These are phyloP conservation scores for Mercenaria mercenaria DNA, from an alignment of 1,140 invertebrate species.

Conservation along the genomic window DNA sequence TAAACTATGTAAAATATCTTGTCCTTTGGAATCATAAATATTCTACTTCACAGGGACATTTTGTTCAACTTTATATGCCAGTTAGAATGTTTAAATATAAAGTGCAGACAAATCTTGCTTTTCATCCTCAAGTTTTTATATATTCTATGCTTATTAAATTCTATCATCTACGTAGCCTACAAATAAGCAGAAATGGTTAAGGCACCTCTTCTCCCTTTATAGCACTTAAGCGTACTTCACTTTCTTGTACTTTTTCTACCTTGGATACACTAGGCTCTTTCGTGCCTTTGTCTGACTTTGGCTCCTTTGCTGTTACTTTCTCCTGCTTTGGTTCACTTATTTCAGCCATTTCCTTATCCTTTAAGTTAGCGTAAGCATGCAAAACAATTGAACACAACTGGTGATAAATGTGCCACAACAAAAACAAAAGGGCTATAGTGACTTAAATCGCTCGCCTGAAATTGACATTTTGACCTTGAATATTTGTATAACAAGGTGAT, in stretches of 20 bases:
- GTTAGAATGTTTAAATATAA: too few relatives aligned
- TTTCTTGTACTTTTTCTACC: not conserved
- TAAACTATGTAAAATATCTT: too few relatives aligned
- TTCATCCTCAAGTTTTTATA: too few relatives aligned
- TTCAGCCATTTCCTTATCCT: not conserved
- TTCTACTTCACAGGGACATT: too few relatives aligned
- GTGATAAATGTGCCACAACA: not conserved
- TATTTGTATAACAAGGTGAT: too few relatives aligned
- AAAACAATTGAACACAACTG: constrained; percentile 10
- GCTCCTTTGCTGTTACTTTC: not conserved
- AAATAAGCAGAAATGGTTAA: not conserved
- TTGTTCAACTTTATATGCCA: too few relatives aligned
- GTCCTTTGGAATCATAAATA: too few relatives aligned
- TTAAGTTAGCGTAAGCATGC: not conserved
- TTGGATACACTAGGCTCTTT: not conserved
- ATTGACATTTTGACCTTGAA: too few relatives aligned
- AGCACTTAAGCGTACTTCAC: not conserved
- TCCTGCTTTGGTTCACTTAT: not conserved
- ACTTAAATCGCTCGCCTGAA: too few relatives aligned
- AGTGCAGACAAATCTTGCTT: too few relatives aligned
- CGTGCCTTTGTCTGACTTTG: not conserved
- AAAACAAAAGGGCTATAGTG: not conserved
- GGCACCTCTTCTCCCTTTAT: not conserved
- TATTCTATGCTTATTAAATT: too few relatives aligned
- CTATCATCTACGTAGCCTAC: too few relatives aligned